Conservation (phyloP, 2,113 vertebrate genomes). For the Myotis yumanensis region DNA sequence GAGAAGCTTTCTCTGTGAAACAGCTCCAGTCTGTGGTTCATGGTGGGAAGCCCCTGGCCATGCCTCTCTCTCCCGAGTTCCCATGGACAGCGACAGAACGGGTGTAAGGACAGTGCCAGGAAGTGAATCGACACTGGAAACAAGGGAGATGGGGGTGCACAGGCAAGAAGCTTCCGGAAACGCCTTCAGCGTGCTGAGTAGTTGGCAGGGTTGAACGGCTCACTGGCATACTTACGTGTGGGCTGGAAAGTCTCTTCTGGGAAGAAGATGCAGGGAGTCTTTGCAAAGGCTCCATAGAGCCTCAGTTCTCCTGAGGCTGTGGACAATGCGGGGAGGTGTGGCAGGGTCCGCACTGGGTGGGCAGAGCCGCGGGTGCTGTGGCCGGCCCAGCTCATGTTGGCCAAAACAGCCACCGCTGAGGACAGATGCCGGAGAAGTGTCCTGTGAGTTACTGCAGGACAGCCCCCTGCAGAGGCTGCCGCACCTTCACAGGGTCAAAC, state of each 20-base stretch:
- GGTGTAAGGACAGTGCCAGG: rapidly evolving
- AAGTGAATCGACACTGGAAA: rapidly evolving
- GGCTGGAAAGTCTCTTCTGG: not conserved
- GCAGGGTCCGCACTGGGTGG: too few species aligned
- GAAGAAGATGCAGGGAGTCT: not conserved
- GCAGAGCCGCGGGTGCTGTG: rapidly evolving
- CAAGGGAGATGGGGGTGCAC: rapidly evolving
- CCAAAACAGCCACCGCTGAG: rapidly evolving
- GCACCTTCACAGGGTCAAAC: not conserved
- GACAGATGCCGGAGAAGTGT: rapidly evolving
- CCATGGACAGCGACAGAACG: rapidly evolving
- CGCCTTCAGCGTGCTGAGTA: rapidly evolving
- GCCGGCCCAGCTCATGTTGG: rapidly evolving
- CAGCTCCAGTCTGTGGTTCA: not conserved
- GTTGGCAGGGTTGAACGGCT: rapidly evolving
- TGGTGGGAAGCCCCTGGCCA: not conserved
- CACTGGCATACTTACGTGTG: rapidly evolving
- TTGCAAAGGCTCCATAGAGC: too few species aligned
- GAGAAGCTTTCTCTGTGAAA: not conserved
- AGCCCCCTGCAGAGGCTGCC: not conserved
- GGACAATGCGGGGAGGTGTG: rapidly evolving
- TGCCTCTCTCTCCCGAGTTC: not conserved
- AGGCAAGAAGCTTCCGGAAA: not conserved
- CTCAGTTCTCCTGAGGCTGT: rapidly evolving
- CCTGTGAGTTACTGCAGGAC: rapidly evolving